These are phyloP conservation scores for Anguilla megastoma DNA, from an alignment of 2,797 vertebrate genomes.

Conservation along the genomic window DNA sequence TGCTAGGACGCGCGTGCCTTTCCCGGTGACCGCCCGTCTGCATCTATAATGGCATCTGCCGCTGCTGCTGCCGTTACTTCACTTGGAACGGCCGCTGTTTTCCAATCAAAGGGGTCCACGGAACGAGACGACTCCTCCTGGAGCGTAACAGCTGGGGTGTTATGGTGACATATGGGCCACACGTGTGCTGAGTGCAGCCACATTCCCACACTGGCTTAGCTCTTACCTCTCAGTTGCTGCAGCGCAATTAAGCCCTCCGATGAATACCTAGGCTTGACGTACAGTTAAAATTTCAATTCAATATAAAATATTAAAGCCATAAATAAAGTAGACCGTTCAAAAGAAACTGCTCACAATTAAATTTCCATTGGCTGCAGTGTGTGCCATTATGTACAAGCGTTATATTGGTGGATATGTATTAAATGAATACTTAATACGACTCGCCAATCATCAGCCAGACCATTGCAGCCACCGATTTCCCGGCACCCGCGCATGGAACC, in stretches of 20 bases:
- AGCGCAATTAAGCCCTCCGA: background rate
- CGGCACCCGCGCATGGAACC: background rate
- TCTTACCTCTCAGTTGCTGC: background rate
- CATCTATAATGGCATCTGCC: conserved; percentile 11
- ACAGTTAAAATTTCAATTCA: background rate
- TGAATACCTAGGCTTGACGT: background rate
- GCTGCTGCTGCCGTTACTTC: background rate
- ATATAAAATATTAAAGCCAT: background rate
- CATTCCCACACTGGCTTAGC: background rate
- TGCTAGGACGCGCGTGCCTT: background rate
- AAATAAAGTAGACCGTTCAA: background rate
- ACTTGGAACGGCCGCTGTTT: background rate
- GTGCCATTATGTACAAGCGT: background rate
- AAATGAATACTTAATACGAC: background rate
- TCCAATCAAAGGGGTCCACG: background rate
- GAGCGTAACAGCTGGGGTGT: conserved; percentile 5
- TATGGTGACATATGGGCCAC: background rate
- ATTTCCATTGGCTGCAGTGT: background rate
- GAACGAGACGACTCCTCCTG: background rate
- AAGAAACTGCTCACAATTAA: background rate
- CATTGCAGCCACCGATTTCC: background rate
- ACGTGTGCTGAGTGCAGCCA: background rate
- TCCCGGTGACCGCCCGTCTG: background rate
- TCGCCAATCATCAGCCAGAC: background rate
- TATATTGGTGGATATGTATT: background rate